Base-by-base conservation (phyloP, 2,888 invertebrate species). In the Nemotelus nigrinus region DNA sequence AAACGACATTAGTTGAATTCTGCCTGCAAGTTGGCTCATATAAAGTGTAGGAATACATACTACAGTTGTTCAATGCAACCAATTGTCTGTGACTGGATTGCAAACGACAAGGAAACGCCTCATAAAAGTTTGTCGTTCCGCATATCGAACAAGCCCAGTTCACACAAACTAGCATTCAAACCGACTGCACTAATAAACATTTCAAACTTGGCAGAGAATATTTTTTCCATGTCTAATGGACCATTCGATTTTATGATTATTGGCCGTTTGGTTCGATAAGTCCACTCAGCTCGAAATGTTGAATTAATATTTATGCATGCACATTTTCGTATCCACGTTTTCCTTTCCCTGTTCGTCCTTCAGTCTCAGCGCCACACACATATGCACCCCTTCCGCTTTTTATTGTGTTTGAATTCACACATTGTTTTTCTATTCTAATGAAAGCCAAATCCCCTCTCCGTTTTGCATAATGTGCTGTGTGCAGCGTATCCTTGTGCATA, bases 191-290 rank as follows among this genome's bases (percentile, higher is more conserved):
- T 70, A 70, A 70, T 70, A 70, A 70, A 53, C 70, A 70, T 70
- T 70, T 47, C 70, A 53, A 70, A 70, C 70, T 70, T 70, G 55
- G 25, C 53, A 53, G 55, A 41, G 70, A 39, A 63, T 39, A 48
- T 74, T 74, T 74, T 74, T 74, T 63, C 60, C 44, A 3, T 48
- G 44, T 57, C 47, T 48, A 74, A 74, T 60, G 74, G 63, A 47
- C 60, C 74, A 60, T 74, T 74, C 41, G 50, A 50, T 60, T 74
- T 74, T 74, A 74, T 48, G 63, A 74, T 74, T 74, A 74, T 74
- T 74, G 63, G 63, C 47, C 74, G 48, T 63, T 74, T 47, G 74
- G 70, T 70, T 74, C 74, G 63, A 74, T 74, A 39, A 60, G 44
- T 60, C 48, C 60, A 43, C 60, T 41, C 48, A 6, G n/a, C 47